A percentile compares a stretch with the other conserved stretches of the same genome.
phyloP scores from a whole-genome alignment of 2,888 invertebrate species.

The Tridacna crocea region DNA sequence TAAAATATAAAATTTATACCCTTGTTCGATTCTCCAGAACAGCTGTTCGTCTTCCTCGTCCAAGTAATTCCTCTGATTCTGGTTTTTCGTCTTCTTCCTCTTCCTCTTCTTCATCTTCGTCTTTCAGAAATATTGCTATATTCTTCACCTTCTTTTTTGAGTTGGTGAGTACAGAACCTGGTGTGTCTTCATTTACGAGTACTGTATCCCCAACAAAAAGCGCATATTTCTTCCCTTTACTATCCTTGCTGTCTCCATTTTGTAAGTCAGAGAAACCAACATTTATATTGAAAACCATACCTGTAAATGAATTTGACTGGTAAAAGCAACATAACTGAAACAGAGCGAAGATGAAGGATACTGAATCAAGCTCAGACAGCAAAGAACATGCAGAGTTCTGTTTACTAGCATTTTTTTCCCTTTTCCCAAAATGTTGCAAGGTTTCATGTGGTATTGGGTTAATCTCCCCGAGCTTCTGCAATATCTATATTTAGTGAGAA shows the following conservation, averaged over 20 bases:
- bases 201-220: conserved; percentile 98
- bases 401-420: too few species aligned
- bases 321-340: too few species aligned
- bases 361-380: too few species aligned
- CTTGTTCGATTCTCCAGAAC: conserved; percentile 96
- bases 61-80: conserved; percentile 88
- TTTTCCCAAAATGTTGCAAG: too few species aligned
- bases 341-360: too few species aligned
- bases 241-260: conserved; percentile 93
- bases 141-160: conserved; percentile 98
- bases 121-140: conserved; percentile 96
- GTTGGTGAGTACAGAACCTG: conserved; percentile 94
- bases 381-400: too few species aligned
- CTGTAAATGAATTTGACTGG: conserved; percentile 69
- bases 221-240: conserved; percentile 92
- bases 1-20: conserved; percentile 77
- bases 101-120: conserved; percentile 81
- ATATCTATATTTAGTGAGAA: too few species aligned
- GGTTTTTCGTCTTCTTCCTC: conserved; percentile 87
- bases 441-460: too few species aligned
- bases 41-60: conserved; percentile 91
- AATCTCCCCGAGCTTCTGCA: too few species aligned
- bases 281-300: conserved; percentile 98
- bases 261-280: conserved; percentile 94
- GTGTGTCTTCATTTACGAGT: conserved; percentile 93